Percentiles rank a stretch among this genome's conserved stretches.
phyloP scores from a whole-genome alignment of 2,113 vertebrate genomes.

The Lophura nycthemera region DNA sequence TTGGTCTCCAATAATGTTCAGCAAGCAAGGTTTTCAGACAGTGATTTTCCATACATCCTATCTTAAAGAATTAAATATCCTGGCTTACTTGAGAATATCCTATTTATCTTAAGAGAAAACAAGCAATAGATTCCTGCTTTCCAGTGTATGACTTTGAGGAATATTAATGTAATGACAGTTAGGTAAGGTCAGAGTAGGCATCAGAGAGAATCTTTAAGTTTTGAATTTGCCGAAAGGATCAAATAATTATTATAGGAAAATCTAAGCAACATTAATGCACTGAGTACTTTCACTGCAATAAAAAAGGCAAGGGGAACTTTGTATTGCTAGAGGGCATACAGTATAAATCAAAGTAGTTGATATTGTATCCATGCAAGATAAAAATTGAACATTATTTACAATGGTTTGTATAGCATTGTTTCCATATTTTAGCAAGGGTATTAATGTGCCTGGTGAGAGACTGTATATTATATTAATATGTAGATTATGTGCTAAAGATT shows the following conservation, averaged over 20 bases:
- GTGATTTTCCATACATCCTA: not conserved
- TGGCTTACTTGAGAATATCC: conserved; percentile 7
- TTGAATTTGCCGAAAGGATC: not conserved
- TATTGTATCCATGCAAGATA: conserved; percentile 52
- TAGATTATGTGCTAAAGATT: not conserved
- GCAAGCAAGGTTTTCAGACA: not conserved
- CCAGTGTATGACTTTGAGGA: conserved; percentile 21
- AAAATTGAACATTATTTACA: conserved; percentile 58
- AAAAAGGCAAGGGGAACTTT: conserved; percentile 25
- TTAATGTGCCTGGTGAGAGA: not conserved
- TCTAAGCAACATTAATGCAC: not conserved
- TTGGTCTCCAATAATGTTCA: not conserved
- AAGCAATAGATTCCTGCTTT: conserved; percentile 1
- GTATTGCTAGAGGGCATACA: conserved; percentile 50
- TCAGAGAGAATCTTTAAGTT: not conserved
- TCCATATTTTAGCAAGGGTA: conserved; percentile 27
- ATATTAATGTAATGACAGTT: conserved; percentile 9
- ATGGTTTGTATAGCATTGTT: not conserved
- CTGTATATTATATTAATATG: not conserved
- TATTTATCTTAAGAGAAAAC: conserved; percentile 25
- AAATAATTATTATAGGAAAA: not conserved
- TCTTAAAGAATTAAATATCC: conserved; percentile 31
- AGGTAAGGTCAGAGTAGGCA: not conserved
- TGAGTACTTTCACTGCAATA: not conserved
- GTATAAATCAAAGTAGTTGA: conserved; percentile 56